Conservation (phyloP, 1,140 invertebrate species). For the Rhopalosiphum maidis region DNA sequence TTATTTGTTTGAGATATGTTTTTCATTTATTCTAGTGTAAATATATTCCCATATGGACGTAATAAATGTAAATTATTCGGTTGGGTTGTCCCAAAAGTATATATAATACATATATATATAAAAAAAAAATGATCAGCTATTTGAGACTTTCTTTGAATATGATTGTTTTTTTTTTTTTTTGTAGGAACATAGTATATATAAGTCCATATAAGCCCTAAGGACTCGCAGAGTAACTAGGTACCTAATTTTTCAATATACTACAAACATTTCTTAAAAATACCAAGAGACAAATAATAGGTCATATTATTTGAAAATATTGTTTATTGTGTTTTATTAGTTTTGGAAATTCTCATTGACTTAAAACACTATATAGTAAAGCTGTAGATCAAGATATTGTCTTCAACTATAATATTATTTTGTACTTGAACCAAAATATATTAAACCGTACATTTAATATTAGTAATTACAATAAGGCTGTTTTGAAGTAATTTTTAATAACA, state of each 20-base stretch:
- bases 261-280: not conserved
- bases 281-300: not conserved
- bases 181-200: not conserved
- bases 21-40: not conserved
- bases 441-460: not conserved
- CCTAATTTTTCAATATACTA: not conserved
- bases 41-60: not conserved
- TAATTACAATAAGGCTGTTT: not conserved
- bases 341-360: not conserved
- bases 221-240: not conserved
- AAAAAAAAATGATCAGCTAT: not conserved
- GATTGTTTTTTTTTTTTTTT: not conserved
- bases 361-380: not conserved
- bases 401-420: not conserved
- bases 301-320: not conserved
- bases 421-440: not conserved
- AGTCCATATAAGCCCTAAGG: not conserved
- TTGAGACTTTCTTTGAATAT: not conserved
- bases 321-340: not conserved
- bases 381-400: not conserved
- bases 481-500: not conserved
- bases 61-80: constrained; percentile 7
- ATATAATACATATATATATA: not conserved
- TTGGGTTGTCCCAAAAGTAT: not conserved
- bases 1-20: not conserved